phyloP scores from a whole-genome alignment of 2,888 invertebrate species.

The Tuta absoluta region DNA sequence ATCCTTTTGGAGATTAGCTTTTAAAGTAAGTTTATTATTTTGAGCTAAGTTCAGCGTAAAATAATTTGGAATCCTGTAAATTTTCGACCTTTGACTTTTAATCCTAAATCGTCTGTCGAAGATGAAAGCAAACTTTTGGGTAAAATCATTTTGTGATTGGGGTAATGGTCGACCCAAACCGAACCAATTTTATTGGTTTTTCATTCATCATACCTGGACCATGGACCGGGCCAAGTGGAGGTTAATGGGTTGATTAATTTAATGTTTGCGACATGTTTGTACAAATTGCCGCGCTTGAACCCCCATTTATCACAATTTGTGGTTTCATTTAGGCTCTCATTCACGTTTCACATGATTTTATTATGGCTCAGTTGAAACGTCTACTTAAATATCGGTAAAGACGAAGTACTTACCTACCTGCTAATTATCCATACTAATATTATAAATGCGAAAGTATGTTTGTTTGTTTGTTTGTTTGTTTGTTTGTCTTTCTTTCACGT shows the following conservation, averaged over 20 bases:
- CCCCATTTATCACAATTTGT: not conserved
- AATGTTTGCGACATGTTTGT: conserved; percentile 14
- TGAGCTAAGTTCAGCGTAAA: not conserved
- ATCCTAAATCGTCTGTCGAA: conserved; percentile 31
- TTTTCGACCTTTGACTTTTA: conserved; percentile 38
- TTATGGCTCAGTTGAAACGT: too few species aligned
- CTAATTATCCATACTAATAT: too few species aligned
- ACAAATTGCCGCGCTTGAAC: not conserved
- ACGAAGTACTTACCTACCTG: too few species aligned
- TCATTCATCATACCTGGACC: conserved; percentile 21
- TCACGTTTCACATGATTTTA: too few species aligned
- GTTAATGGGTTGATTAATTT: conserved; percentile 23
- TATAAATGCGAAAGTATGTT: too few species aligned
- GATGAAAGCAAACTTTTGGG: conserved; percentile 31
- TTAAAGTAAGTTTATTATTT: not conserved
- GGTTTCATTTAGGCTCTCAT: not conserved
- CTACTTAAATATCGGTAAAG: too few species aligned
- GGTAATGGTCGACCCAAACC: not conserved
- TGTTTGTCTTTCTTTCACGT: too few species aligned
- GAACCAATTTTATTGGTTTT: conserved; percentile 22
- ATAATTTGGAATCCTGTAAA: not conserved
- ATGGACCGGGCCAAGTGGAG: conserved; percentile 5
- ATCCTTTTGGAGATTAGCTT: not conserved
- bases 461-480: too few species aligned
- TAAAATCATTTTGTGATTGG: not conserved